Evolutionary conservation across 2,113 vertebrate species (phyloP).

Genomic region (Gadus chalcogrammus): DNA sequence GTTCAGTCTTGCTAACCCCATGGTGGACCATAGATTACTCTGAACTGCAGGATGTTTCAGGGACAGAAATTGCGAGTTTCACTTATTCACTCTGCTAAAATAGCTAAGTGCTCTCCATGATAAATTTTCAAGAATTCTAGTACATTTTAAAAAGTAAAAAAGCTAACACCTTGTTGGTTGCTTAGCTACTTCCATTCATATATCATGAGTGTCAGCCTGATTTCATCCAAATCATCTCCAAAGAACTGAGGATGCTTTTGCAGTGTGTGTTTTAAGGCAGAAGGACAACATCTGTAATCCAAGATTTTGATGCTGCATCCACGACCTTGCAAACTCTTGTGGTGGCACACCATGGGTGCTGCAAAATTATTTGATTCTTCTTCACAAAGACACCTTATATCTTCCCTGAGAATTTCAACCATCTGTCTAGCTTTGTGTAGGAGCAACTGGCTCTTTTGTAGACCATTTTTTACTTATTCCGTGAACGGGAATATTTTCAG

Average conservation of each 20-base stretch:
- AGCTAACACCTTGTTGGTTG: conserved; percentile 1
- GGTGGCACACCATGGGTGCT: conserved; percentile 1
- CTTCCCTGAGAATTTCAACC: conserved; percentile 1
- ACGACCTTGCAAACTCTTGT: neutral
- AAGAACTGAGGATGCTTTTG: conserved; percentile 3
- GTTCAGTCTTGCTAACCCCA: neutral
- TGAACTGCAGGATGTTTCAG: neutral
- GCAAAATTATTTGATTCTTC: conserved; percentile 1
- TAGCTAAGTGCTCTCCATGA: neutral
- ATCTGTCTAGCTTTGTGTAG: conserved; percentile 6
- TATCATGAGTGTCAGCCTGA: neutral
- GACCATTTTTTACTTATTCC: conserved; percentile 5
- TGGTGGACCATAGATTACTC: neutral
- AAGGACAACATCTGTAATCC: conserved; percentile 5
- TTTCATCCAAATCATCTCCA: conserved; percentile 1
- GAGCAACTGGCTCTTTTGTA: conserved; percentile 5
- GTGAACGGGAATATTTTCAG: neutral
- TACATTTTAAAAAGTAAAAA: neutral
- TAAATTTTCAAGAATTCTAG: neutral
- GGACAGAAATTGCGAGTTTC: neutral
- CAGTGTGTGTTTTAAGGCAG: conserved; percentile 6
- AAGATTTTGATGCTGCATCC: neutral
- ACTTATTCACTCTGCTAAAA: neutral
- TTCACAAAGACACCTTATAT: conserved; percentile 10
- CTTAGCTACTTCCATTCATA: neutral